Conservation (phyloP, 2,797 vertebrate genomes). For the Chlorospingus semifuscus region DNA sequence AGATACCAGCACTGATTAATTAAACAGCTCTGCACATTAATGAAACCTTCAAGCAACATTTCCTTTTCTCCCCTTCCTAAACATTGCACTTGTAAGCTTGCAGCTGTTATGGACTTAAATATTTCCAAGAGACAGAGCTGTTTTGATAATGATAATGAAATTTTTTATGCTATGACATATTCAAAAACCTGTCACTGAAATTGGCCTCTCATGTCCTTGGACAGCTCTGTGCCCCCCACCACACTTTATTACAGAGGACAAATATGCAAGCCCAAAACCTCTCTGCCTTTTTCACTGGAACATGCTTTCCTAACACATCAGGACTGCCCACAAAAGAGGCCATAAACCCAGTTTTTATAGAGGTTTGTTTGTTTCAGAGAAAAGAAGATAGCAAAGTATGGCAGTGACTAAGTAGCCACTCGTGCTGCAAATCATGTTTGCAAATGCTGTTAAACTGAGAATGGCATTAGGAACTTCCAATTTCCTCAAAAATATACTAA, state of each 20-base stretch:
- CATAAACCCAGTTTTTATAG: background rate
- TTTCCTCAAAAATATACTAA: background rate
- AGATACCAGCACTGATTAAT: background rate
- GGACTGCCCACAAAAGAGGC: background rate
- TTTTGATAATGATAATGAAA: background rate
- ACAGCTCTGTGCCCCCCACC: background rate
- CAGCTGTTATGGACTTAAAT: background rate
- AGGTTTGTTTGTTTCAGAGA: background rate
- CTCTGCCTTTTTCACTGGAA: background rate
- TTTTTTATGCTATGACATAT: background rate
- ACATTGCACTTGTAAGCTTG: background rate
- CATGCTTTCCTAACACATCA: background rate
- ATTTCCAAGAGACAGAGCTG: background rate
- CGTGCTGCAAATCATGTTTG: background rate
- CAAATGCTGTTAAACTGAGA: background rate
- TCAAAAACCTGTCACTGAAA: background rate
- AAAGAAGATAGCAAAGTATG: background rate
- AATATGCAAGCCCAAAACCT: background rate
- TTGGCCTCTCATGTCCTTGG: background rate
- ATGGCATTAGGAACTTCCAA: background rate
- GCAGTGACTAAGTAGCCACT: background rate
- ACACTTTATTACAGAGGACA: background rate
- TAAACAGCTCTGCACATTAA: slow-evolving; percentile 5
- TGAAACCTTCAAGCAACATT: background rate
- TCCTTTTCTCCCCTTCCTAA: background rate